phyloP scores from a whole-genome alignment of 2,888 invertebrate species.

The Stenolophus ochropezus region DNA sequence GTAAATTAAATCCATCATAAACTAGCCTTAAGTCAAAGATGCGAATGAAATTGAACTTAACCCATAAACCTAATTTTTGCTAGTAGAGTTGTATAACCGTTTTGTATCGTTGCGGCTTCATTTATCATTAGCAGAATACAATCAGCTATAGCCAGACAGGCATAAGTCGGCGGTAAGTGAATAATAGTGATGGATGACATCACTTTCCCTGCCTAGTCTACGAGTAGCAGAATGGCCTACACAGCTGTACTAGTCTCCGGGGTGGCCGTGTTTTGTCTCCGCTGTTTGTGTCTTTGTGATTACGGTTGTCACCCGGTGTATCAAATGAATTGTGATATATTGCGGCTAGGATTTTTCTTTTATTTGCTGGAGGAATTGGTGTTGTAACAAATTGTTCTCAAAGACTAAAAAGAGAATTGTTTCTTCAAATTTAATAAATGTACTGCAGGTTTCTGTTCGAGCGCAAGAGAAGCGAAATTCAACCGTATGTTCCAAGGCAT shows the following conservation, averaged over 20 bases:
- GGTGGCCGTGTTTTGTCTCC: constrained; percentile 21
- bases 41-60: no score
- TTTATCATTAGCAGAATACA: constrained; percentile 21
- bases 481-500: background rate
- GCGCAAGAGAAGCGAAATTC: background rate
- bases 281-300: constrained; percentile 28
- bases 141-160: constrained; percentile 40
- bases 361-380: background rate
- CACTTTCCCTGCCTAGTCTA: constrained; percentile 30
- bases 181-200: constrained; percentile 38
- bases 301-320: background rate
- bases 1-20: no score
- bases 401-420: background rate
- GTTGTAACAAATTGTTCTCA: constrained; percentile 24
- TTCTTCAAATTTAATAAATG: background rate
- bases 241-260: background rate
- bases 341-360: background rate
- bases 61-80: no score
- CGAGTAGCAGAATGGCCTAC: background rate
- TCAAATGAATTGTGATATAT: constrained; percentile 30
- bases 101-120: background rate
- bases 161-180: constrained; percentile 46
- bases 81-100: background rate
- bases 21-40: no score
- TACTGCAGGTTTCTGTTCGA: background rate